A percentile compares a stretch with the other conserved stretches of the same genome.
These are phyloP conservation scores for Nymphicus hollandicus DNA, from an alignment of 2,113 vertebrate species.

Conservation along the genomic window DNA sequence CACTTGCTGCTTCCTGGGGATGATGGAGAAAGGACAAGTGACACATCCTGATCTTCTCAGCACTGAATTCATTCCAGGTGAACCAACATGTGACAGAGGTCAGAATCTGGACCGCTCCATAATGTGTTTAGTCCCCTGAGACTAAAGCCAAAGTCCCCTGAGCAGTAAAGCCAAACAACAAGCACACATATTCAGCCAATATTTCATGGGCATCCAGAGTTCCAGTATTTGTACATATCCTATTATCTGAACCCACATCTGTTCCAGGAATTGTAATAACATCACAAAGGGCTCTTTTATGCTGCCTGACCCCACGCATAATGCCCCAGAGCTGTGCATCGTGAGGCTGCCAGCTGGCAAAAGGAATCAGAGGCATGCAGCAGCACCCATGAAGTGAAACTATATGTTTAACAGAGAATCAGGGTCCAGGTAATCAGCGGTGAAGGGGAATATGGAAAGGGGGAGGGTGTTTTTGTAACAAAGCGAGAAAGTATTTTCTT, in stretches of 20 bases:
- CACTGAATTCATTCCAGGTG: not conserved
- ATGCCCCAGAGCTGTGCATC: conserved; percentile 9
- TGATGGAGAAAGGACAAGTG: not conserved
- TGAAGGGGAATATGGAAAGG: not conserved
- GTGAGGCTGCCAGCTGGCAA: conserved; percentile 51
- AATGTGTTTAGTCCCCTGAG: not conserved
- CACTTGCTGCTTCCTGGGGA: not conserved
- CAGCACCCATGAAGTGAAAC: not conserved
- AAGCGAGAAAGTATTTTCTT: conserved; percentile 71
- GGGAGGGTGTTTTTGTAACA: conserved; percentile 53
- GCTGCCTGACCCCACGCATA: conserved; percentile 43
- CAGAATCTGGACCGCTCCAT: not conserved
- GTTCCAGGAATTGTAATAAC: conserved; percentile 23
- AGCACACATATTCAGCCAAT: not conserved
- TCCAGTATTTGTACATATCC: not conserved
- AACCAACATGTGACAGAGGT: not conserved
- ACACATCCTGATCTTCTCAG: not conserved
- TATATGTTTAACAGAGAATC: conserved; percentile 34
- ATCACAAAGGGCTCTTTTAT: conserved; percentile 67
- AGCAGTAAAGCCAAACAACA: not conserved
- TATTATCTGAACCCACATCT: conserved; percentile 31
- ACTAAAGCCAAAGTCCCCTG: too few relatives aligned
- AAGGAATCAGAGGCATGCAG: not conserved
- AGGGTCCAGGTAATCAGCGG: conserved; percentile 12
- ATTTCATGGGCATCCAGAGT: conserved; percentile 11